These are phyloP conservation scores for Drosophila jambulina DNA, from an alignment of 1,140 invertebrate species.

Conservation along the genomic window DNA sequence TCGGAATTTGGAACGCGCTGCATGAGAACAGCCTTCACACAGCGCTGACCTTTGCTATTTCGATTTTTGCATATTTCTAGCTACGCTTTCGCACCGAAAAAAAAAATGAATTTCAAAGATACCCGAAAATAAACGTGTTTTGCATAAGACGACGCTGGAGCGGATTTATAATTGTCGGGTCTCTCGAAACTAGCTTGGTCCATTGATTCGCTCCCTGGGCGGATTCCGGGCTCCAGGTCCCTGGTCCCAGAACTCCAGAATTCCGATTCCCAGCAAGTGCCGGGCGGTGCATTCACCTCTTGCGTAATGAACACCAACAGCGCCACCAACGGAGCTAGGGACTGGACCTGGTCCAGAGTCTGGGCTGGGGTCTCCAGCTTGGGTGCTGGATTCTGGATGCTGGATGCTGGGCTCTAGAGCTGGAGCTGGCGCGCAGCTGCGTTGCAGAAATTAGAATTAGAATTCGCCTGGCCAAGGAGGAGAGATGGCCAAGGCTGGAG, in stretches of 20 bases:
- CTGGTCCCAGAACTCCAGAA: constrained; percentile 27
- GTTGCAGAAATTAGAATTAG: constrained; percentile 81
- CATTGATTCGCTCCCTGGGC: constrained; percentile 56
- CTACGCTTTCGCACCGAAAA: constrained; percentile 30
- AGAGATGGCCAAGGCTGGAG: constrained; percentile 54
- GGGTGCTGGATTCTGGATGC: constrained; percentile 4
- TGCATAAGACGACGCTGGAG: constrained; percentile 53
- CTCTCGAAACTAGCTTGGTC: constrained; percentile 24
- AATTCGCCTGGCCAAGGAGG: constrained; percentile 50
- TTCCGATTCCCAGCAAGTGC: constrained; percentile 47
- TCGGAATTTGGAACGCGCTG: constrained; percentile 64
- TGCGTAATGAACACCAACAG: constrained; percentile 83
- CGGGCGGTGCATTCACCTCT: constrained; percentile 75
- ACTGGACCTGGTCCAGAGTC: constrained; percentile 44
- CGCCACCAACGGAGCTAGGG: constrained; percentile 73
- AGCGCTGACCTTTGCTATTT: constrained; percentile 74
- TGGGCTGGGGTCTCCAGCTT: constrained; percentile 11
- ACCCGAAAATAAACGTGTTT: constrained; percentile 47
- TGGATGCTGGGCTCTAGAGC: constrained; percentile 8
- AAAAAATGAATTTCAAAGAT: constrained; percentile 34
- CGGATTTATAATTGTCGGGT: constrained; percentile 43
- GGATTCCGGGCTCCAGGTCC: constrained; percentile 28
- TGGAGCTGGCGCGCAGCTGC: constrained; percentile 71
- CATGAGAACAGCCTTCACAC: constrained; percentile 78
- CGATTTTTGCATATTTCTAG: constrained; percentile 73